Conservation (phyloP, 2,797 vertebrate genomes). For the Thalassophryne amazonica region DNA sequence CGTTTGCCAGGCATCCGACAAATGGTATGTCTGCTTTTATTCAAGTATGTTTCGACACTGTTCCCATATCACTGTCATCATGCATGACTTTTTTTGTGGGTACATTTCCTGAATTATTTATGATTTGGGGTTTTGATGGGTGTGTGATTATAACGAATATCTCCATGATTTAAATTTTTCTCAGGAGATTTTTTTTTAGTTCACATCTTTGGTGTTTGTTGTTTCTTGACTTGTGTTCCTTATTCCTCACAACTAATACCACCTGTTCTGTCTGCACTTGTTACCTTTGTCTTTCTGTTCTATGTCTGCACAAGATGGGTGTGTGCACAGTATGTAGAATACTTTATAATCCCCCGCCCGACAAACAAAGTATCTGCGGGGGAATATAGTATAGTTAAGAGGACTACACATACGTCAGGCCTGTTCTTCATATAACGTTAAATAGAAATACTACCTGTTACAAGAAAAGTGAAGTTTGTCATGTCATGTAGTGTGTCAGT, state of each 20-base stretch:
- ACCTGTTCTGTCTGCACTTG: conserved; percentile 49
- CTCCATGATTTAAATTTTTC: conserved; percentile 11
- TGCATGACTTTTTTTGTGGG: conserved; percentile 77
- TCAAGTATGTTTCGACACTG: conserved; percentile 75
- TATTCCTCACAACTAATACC: conserved; percentile 50
- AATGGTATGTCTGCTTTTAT: conserved; percentile 98
- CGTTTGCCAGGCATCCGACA: conserved; percentile 99
- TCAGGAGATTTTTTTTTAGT: conserved; percentile 32
- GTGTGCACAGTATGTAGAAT: conserved; percentile 13
- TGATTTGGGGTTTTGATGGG: conserved; percentile 36
- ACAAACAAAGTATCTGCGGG: no score
- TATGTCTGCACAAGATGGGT: conserved; percentile 28
- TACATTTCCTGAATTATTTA: conserved; percentile 53
- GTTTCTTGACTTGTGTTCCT: conserved; percentile 43
- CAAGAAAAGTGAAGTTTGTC: no score
- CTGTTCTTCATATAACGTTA: no score
- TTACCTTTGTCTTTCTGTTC: conserved; percentile 23
- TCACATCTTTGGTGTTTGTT: conserved; percentile 38
- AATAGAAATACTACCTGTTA: no score
- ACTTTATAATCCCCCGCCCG: no score
- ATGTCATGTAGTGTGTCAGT: no score
- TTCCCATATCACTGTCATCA: conserved; percentile 67
- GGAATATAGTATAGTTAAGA: no score
- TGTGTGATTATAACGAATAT: conserved; percentile 44
- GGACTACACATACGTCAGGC: no score